These are phyloP conservation scores for Podarcis muralis DNA, from an alignment of 2,113 vertebrate genomes.

Conservation along the genomic window DNA sequence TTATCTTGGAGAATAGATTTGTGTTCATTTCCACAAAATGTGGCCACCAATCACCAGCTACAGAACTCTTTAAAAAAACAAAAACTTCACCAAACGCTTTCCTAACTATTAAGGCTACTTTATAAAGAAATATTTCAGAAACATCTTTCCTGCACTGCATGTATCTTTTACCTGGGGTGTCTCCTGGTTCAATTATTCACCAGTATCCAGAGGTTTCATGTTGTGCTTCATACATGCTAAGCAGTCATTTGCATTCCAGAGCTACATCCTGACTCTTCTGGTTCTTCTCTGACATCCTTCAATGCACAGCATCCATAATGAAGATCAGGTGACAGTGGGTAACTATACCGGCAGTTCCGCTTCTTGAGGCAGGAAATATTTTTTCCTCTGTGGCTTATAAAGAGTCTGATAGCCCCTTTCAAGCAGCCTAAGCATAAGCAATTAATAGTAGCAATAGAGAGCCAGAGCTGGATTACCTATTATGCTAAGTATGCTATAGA, in stretches of 20 bases:
- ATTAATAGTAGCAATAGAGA: not conserved
- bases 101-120: not conserved
- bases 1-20: not conserved
- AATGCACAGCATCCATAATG: not conserved
- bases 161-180: not conserved
- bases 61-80: not conserved
- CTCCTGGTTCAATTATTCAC: not conserved
- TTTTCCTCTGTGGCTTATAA: not conserved
- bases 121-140: not conserved
- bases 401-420: not conserved
- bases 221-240: slow-evolving; percentile 7
- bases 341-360: not conserved
- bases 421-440: not conserved
- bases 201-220: not conserved
- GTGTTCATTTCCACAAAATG: not conserved
- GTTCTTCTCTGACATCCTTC: slow-evolving; percentile 6
- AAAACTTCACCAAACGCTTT: not conserved
- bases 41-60: not conserved
- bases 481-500: not conserved
- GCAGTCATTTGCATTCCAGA: slow-evolving; percentile 21
- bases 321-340: slow-evolving; percentile 28
- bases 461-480: not conserved
- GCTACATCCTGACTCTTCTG: not conserved
- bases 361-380: slow-evolving; percentile 1
- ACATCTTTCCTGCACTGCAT: not conserved